Evolutionary conservation across 2,888 invertebrate species (phyloP).

Genomic region (Cheilosia variabilis): DNA sequence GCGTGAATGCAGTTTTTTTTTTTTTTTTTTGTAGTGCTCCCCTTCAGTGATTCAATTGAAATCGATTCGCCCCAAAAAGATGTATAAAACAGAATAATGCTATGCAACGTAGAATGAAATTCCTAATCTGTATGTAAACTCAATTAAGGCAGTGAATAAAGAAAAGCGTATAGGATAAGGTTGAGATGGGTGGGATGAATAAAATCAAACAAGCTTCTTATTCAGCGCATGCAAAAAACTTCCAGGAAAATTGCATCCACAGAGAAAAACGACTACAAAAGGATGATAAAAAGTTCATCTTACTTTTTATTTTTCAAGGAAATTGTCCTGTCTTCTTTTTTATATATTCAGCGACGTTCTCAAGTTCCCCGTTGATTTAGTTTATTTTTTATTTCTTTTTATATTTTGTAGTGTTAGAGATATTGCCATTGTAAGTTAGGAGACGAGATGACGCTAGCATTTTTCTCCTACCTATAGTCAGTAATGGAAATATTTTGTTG

Average conservation of each 20-base stretch:
- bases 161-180: not conserved
- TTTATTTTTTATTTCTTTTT: not conserved
- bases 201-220: slow-evolving; percentile 47
- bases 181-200: slow-evolving; percentile 6
- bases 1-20: slow-evolving; percentile 20
- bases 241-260: slow-evolving; percentile 63
- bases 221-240: slow-evolving; percentile 53
- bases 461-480: too few species aligned
- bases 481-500: too few species aligned
- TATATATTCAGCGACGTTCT: not conserved
- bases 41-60: slow-evolving; percentile 39
- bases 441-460: too few species aligned
- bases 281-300: slow-evolving; percentile 21
- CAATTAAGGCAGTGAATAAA: slow-evolving; percentile 44
- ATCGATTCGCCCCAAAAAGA: slow-evolving; percentile 43
- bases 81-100: not conserved
- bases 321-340: not conserved
- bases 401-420: too few species aligned
- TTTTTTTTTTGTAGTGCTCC: slow-evolving; percentile 23
- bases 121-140: slow-evolving; percentile 64
- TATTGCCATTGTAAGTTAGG: too few species aligned
- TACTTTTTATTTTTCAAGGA: not conserved
- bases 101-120: slow-evolving; percentile 19
- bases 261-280: slow-evolving; percentile 19
- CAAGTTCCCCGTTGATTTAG: not conserved